Conservation (phyloP, 2,113 vertebrate species). For the Pomatostomus ruficeps region DNA sequence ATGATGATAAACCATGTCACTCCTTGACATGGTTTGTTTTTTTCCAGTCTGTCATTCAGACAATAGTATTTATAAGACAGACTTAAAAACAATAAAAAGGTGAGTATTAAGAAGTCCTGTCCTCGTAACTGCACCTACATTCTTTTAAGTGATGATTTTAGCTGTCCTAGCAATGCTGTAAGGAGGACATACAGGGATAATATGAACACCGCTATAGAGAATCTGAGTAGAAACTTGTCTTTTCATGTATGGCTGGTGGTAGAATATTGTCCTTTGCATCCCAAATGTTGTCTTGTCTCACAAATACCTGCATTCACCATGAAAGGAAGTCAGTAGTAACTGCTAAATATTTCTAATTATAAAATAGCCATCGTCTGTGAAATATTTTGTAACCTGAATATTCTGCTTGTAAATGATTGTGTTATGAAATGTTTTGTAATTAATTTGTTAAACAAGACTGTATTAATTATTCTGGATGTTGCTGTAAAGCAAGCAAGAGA, state of each 20-base stretch:
- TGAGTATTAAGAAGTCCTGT: neutral
- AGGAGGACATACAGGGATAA: neutral
- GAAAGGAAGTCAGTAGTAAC: neutral
- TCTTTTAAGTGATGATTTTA: neutral
- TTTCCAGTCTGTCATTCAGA: neutral
- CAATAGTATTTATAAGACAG: neutral
- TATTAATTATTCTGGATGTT: neutral
- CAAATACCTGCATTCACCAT: neutral
- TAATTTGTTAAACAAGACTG: neutral
- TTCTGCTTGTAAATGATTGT: neutral
- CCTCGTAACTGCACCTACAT: neutral
- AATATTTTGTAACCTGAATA: neutral
- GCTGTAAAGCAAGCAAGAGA: neutral
- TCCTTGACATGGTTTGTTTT: neutral
- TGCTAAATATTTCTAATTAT: neutral
- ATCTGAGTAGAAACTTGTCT: neutral
- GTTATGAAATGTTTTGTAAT: neutral
- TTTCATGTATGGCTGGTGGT: neutral
- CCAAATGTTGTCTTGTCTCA: neutral
- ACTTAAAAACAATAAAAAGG: neutral
- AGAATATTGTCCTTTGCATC: neutral
- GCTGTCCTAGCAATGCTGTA: neutral
- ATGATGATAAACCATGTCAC: too few species aligned
- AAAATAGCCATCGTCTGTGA: neutral
- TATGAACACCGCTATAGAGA: neutral